Percentiles rank a stretch among this genome's conserved stretches.
These are phyloP conservation scores for Dascillus cervinus DNA, from an alignment of 2,888 invertebrate genomes.

Conservation along the genomic window DNA sequence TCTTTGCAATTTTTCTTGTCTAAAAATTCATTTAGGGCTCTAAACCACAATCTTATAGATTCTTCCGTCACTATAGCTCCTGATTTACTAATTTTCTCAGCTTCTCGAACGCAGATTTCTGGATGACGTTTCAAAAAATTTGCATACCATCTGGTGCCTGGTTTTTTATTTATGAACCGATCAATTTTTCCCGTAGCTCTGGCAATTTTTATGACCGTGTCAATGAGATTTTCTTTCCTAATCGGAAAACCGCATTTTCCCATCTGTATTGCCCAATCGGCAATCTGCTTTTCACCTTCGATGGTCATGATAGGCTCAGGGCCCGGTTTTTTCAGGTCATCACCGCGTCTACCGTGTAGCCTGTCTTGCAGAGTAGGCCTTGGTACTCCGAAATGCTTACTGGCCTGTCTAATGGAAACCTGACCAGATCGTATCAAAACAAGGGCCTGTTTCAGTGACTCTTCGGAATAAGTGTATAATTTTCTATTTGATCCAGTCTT, in stretches of 20 bases:
- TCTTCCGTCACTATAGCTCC: not conserved
- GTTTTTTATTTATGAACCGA: conserved; percentile 1
- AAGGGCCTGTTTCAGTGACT: conserved; percentile 8
- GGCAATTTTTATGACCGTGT: too few relatives aligned
- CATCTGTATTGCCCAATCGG: conserved; percentile 26
- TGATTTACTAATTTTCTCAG: not conserved
- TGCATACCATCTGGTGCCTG: not conserved
- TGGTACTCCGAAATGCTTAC: conserved; percentile 11
- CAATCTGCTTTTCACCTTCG: conserved; percentile 23
- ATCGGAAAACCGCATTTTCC: conserved; percentile 30
- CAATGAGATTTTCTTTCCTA: conserved; percentile 23
- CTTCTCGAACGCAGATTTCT: conserved; percentile 1
- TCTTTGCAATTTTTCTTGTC: not conserved
- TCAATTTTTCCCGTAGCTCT: too few relatives aligned
- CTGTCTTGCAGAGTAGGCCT: too few relatives aligned
- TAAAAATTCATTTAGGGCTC: not conserved
- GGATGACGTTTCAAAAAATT: conserved; percentile 1
- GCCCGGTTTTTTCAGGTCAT: too few relatives aligned
- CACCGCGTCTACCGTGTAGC: too few relatives aligned
- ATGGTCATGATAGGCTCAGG: too few relatives aligned
- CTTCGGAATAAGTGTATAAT: conserved; percentile 7
- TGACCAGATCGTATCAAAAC: conserved; percentile 6
- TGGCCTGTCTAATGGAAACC: conserved; percentile 6
- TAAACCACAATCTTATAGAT: too few relatives aligned
- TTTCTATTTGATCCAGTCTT: too few relatives aligned